Evolutionary conservation across 2,888 invertebrate genomes (phyloP), one percentile per base, ranked within the genome.

Genomic region (Ctena decussata): DNA sequence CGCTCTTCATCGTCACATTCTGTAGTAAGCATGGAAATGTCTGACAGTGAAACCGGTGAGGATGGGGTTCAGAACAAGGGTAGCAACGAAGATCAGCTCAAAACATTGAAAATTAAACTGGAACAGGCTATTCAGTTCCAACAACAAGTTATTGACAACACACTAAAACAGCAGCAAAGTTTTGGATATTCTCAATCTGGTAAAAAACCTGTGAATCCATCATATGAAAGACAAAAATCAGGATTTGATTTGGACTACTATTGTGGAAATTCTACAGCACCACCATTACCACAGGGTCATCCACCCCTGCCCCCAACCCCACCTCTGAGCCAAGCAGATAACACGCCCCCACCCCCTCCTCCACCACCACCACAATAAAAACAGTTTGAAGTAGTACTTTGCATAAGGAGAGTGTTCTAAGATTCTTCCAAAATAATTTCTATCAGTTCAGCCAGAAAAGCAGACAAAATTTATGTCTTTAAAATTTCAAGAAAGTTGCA

Each of bases 21-120:
- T 70, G 81, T 90, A 24, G 88, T 90, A 8, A 90, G 89, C 65
- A 91, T 91, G 91, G 91, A 91, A 53, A 74, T 91, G 69, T 91
- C 90, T 8, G 90, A 91, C 60, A 86, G 84, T 18, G 90, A 87
- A 39, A 85, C 81, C 11, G 57, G 69, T 3, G 60, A 73, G 37
- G 78, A 75, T 44, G 84, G 57, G 0, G 70, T 37, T 24, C 60
- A 60, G 37, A 46, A 46, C 32, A 65, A 70, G 18, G 24, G 37
- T 1, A 72, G 65, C 21, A 71, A 76, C 12, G 69, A 32, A 11
- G 77, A 75, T 37, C 78, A 78, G 44, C 75, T 69, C 5, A 69
- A 78, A 35, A 49, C 24, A 65, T 46, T 79, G 15, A 70, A 84
- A 11, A 49, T 80, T 11, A 82, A 84, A 70, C 84, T 84, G 71